Conservation (phyloP, 2,888 invertebrate species). For the Cephus nigrinus region DNA sequence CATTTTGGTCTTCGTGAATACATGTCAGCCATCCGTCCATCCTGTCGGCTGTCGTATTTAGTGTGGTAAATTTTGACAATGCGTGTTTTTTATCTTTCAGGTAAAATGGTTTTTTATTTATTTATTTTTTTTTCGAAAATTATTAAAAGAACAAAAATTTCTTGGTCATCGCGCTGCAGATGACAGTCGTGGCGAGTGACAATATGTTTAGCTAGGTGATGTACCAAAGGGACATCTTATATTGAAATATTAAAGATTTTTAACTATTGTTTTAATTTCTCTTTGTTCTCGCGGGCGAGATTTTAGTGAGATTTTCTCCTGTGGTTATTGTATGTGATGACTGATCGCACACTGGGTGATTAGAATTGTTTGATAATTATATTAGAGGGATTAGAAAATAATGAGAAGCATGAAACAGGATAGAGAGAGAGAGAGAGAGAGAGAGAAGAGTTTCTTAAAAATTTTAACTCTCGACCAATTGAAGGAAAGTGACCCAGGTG, state of each 20-base stretch:
- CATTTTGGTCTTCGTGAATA: neutral
- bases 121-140: neutral
- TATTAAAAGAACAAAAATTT: neutral
- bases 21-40: constrained; percentile 58
- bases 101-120: neutral
- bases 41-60: constrained; percentile 47
- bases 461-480: neutral
- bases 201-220: neutral
- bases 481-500: neutral
- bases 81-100: neutral
- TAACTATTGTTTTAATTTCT: constrained; percentile 13
- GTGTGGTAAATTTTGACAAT: neutral
- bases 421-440: neutral
- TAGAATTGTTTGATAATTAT: neutral
- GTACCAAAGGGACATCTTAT: neutral
- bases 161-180: neutral
- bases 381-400: neutral
- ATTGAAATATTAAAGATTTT: neutral
- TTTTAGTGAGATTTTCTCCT: constrained; percentile 21
- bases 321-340: neutral
- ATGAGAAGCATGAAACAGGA: neutral
- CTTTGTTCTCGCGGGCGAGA: constrained; percentile 57
- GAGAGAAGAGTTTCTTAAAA: neutral
- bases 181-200: neutral
- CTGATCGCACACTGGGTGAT: neutral